phyloP scores from a whole-genome alignment of 2,113 vertebrate species.

The Colossoma macropomum region DNA sequence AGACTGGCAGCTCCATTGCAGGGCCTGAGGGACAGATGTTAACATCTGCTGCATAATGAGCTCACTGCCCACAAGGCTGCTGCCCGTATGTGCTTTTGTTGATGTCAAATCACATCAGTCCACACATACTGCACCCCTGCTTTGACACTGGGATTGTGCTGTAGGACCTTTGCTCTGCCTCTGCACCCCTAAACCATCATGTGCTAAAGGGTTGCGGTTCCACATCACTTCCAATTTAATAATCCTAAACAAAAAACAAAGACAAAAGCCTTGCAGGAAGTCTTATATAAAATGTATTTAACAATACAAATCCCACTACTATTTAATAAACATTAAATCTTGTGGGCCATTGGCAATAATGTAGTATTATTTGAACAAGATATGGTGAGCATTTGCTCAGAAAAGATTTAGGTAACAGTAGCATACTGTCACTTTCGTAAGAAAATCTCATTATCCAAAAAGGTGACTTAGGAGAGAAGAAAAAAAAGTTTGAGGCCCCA shows the following conservation, averaged over 20 bases:
- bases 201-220: neutral
- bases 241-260: neutral
- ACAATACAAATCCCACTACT: neutral
- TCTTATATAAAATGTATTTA: neutral
- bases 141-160: neutral
- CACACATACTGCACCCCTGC: neutral
- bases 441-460: no score
- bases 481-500: no score
- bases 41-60: constrained; percentile 47
- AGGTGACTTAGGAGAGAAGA: no score
- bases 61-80: constrained; percentile 11
- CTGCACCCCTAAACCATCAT: neutral
- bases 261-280: neutral
- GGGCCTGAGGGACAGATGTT: constrained; percentile 30
- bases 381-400: no score
- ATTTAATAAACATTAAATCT: neutral
- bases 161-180: neutral
- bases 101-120: constrained; percentile 26
- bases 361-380: neutral
- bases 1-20: neutral
- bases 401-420: no score
- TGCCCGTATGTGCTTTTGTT: constrained; percentile 9
- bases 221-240: neutral
- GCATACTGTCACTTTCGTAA: no score
- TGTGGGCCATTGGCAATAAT: neutral